Conservation (phyloP, 1,140 invertebrate species). For the Drosophila pseudoobscura region DNA sequence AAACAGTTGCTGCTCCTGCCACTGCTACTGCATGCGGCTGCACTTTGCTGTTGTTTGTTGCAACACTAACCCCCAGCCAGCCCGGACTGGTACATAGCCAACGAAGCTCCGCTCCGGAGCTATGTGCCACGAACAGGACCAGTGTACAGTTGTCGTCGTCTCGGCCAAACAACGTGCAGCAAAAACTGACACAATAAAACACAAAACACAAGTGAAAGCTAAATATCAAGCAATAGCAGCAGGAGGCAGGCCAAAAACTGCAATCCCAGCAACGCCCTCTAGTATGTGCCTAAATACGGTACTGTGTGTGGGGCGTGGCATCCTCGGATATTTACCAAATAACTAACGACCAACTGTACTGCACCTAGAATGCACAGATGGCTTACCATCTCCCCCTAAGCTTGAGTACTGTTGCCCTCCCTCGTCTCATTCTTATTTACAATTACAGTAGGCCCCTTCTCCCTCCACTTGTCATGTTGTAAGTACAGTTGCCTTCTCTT, state of each 20-base stretch:
- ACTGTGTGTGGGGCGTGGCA: slow-evolving; percentile 38
- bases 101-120: slow-evolving; percentile 22
- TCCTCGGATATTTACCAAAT: slow-evolving; percentile 72
- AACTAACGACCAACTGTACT: slow-evolving; percentile 33
- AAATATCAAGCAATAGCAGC: slow-evolving; percentile 81
- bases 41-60: slow-evolving; percentile 80
- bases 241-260: slow-evolving; percentile 52
- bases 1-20: slow-evolving; percentile 5
- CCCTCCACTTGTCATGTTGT: background rate
- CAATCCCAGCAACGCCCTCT: slow-evolving; percentile 66
- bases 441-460: slow-evolving; percentile 40
- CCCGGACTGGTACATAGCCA: slow-evolving; percentile 26
- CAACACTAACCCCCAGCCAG: slow-evolving; percentile 66
- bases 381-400: background rate
- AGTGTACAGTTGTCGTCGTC: slow-evolving; percentile 28
- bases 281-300: slow-evolving; percentile 11
- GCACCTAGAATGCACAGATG: slow-evolving; percentile 10
- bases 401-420: slow-evolving; percentile 33
- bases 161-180: slow-evolving; percentile 79
- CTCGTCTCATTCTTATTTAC: background rate
- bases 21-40: slow-evolving; percentile 47
- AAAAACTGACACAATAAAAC: slow-evolving; percentile 69
- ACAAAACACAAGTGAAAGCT: slow-evolving; percentile 64
- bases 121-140: slow-evolving; percentile 10
- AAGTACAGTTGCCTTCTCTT: slow-evolving; percentile 1